Base-by-base conservation (phyloP, 2,797 vertebrate species). In the Toxotes lorentzi region DNA sequence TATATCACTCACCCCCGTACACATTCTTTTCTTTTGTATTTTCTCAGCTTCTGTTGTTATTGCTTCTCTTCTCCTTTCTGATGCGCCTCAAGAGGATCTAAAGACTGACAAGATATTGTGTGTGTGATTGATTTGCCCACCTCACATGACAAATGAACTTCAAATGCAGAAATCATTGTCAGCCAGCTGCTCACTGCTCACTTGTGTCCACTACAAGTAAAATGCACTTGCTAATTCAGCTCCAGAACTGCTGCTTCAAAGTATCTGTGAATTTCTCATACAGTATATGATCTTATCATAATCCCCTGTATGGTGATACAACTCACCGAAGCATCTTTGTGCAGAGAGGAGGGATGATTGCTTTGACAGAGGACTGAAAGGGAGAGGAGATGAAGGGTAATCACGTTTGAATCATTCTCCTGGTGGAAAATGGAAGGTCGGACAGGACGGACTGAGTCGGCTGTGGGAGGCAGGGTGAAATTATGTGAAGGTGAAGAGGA, bases 401-500 rank as follows among this genome's bases (percentile, higher is more conserved):
- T 91, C 76, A 70, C 4, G 54, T 71, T 68, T 12, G 58, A 59
- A 70, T 85, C 71, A 38, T 75, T 76, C 62, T 38, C 67, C 76
- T 4, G 62, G 76, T 79, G 68, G 34, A 68, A 57, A 84, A 51
- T 9, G 27, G 23, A 70, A 79, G 82, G 84, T 88, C 76, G 57
- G 78, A 47, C 51, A 51, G 43, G 23, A 65, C 38, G 35, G 57
- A 38, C 24, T 27, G 77, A 78, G 74, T 5, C 4, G 7, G 61
- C 11, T 0, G 32, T 48, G 50, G 13, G 38, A 57, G 41, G 72
- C 56, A 41, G 59, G 62, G 40, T 47, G 57, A 57, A 87, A 84
- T 89, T 66, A 87, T 70, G 59, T 68, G 72, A 80, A 87, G 66
- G 83, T 90, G 80, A 89, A 84, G 72, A 77, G 72, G 78, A 73